These are phyloP conservation scores for Valencia hispanica DNA, from an alignment of 2,797 vertebrate species.

Conservation along the genomic window DNA sequence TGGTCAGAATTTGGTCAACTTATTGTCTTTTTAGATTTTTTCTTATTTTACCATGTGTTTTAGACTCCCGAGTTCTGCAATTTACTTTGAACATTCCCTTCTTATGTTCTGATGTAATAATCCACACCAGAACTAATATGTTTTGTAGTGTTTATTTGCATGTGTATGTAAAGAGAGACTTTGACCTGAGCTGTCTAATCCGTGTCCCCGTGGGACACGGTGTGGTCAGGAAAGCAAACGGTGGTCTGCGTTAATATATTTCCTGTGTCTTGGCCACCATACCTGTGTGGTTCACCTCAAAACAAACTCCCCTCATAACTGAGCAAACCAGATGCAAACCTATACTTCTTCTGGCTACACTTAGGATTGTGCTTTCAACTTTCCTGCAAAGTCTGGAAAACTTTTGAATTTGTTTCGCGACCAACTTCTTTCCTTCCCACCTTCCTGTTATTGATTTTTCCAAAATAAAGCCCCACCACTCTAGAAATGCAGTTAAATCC, in stretches of 20 bases:
- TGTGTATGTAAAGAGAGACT: slow-evolving; percentile 8
- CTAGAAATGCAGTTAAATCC: too few species aligned
- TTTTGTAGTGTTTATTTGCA: slow-evolving; percentile 34
- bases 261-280: slow-evolving; percentile 77
- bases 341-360: slow-evolving; percentile 22
- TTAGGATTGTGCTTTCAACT: slow-evolving; percentile 13
- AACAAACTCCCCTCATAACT: slow-evolving; percentile 49
- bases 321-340: slow-evolving; percentile 30
- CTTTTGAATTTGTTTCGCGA: neutral
- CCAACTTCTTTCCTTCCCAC: neutral
- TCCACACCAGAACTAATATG: slow-evolving; percentile 40
- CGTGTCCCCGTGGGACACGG: slow-evolving; percentile 70
- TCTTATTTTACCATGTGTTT: neutral
- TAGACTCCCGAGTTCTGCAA: neutral
- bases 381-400: neutral
- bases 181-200: slow-evolving; percentile 44
- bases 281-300: slow-evolving; percentile 75
- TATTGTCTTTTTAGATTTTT: neutral
- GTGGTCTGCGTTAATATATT: slow-evolving; percentile 78
- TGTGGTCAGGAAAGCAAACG: slow-evolving; percentile 81
- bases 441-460: neutral
- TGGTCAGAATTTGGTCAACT: neutral
- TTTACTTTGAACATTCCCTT: slow-evolving; percentile 18
- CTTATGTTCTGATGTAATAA: slow-evolving; percentile 30
- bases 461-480: neutral